phyloP scores from a whole-genome alignment of 2,888 invertebrate genomes.

The Serrognathus titanus region DNA sequence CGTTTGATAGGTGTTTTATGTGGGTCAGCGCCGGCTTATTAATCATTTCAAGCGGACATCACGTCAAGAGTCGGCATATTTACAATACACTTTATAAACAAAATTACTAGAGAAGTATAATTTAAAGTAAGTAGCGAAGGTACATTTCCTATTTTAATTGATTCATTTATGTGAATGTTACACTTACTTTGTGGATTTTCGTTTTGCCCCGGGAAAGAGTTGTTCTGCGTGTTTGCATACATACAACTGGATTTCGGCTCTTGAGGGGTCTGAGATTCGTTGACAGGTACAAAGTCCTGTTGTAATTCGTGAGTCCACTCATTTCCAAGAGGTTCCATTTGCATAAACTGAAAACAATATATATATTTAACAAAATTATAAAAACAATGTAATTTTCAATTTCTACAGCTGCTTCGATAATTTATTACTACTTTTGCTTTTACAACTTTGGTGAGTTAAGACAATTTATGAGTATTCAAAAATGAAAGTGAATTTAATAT shows the following conservation, averaged over 20 bases:
- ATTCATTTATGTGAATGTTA: background rate
- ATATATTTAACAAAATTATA: too few species aligned
- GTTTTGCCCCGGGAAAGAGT: background rate
- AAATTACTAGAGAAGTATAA: background rate
- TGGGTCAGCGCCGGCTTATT: conserved; percentile 18
- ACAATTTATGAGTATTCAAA: too few species aligned
- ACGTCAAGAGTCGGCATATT: conserved; percentile 1
- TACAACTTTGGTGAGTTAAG: too few species aligned
- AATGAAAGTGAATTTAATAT: too few species aligned
- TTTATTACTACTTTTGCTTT: too few species aligned
- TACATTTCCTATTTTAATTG: background rate
- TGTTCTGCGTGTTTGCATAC: background rate
- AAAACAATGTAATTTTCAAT: too few species aligned
- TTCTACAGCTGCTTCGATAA: too few species aligned
- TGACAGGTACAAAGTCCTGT: too few species aligned
- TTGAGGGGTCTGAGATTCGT: too few species aligned
- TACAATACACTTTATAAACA: conserved; percentile 1
- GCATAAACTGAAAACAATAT: too few species aligned
- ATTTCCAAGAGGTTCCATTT: too few species aligned
- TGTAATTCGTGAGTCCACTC: too few species aligned
- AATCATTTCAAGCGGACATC: conserved; percentile 18
- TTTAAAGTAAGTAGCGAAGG: background rate
- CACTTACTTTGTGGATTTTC: background rate
- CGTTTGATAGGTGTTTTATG: conserved; percentile 2
- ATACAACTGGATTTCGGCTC: background rate